Base-by-base conservation (phyloP, 1,140 invertebrate species). In the Cataglyphis hispanica region DNA sequence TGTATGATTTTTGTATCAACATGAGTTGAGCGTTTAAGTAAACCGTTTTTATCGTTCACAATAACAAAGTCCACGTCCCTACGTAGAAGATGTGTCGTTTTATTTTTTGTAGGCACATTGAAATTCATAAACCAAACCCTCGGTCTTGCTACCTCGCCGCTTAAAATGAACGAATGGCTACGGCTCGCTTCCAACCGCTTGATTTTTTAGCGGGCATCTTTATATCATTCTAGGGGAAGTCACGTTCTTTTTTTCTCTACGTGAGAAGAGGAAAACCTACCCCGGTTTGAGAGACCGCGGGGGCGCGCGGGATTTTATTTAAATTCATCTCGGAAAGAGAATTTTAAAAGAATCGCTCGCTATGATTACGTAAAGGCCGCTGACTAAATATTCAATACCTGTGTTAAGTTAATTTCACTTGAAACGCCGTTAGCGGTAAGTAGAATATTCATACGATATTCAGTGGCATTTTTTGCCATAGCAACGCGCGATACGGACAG, bases 371-470 rank as follows among this genome's bases (percentile, higher is more conserved):
- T 13, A 72, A 75, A 77, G 63, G 13, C 40, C 27, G 56, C 67
- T 13, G 22, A 40, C 88, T 83, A 90, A 88, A 88, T 86, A 90
- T 91, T 90, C 88, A 90, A 69, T 22, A 69, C 58, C 56, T 56
- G 72, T n/a, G 34, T 56, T 66, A 31, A 81, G 80, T 69, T 85
- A 86, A 80, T 87, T 89, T 87, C 10, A 50, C 64, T 77, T 85
- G 67, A 60, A 77, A 11, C 31, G 63, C 46, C 63, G 25, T 84
- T 72, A 78, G 31, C 11, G 31, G 16, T 37, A 46, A 76, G 11
- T 63, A 37, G 69, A 75, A 85, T 85, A 89, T 87, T 86, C 63
- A 80, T 81, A 60, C 40, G 61, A 64, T 31, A 10, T 27, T 2
- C 11, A 13, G 25, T 31, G 27, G 16, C n/a, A 10, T 16, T 84